phyloP scores from a whole-genome alignment of 2,113 vertebrate species.

The Balaeniceps rex region DNA sequence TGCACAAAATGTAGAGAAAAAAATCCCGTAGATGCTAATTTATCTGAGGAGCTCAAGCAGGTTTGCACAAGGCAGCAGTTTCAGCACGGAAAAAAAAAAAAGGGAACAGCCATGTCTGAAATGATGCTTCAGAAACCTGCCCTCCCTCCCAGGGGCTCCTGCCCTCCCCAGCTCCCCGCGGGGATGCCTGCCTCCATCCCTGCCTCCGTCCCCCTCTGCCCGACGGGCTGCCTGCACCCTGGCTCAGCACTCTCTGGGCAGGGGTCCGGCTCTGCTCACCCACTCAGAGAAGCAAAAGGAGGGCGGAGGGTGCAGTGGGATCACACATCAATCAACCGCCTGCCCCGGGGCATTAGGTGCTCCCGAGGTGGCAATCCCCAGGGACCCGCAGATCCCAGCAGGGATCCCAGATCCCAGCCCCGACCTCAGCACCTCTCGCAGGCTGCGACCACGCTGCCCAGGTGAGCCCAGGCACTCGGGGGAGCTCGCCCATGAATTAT shows the following conservation, averaged over 20 bases:
- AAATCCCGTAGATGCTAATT: constrained; percentile 14
- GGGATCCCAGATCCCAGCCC: not conserved
- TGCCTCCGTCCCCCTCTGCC: not conserved
- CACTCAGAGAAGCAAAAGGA: not conserved
- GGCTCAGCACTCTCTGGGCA: not conserved
- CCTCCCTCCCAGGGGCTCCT: not conserved
- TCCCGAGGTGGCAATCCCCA: rapidly evolving
- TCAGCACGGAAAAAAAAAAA: not conserved
- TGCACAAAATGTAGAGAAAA: not conserved
- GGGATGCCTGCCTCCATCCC: not conserved
- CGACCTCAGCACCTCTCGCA: not conserved
- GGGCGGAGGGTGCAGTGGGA: not conserved
- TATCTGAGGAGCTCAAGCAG: not conserved
- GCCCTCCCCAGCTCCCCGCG: not conserved
- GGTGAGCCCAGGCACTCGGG: rapidly evolving
- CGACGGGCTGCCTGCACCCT: not conserved
- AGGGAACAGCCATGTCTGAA: not conserved
- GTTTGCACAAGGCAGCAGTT: not conserved
- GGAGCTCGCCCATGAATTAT: not conserved
- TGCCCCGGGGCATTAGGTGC: rapidly evolving
- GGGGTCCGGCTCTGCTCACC: not conserved
- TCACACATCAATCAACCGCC: rapidly evolving
- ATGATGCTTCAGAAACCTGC: not conserved
- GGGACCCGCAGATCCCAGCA: not conserved
- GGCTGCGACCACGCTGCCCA: not conserved